These are phyloP conservation scores for Jordanella pulchra DNA, from an alignment of 2,797 vertebrate species.

Conservation along the genomic window DNA sequence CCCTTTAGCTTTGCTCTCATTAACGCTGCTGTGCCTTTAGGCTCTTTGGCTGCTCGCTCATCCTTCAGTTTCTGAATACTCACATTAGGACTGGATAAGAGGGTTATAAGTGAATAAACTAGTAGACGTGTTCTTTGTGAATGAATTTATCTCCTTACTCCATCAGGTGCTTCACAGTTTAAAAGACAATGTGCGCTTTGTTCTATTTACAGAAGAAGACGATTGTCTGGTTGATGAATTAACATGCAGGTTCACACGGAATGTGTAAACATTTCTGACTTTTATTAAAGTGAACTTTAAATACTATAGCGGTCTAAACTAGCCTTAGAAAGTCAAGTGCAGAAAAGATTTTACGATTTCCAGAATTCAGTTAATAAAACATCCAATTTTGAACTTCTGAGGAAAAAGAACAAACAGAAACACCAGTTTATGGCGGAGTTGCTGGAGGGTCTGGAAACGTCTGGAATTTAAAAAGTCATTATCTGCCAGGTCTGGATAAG, in stretches of 20 bases:
- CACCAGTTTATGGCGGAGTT: neutral
- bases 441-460: neutral
- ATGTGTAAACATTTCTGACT: too few species aligned
- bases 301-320: too few species aligned
- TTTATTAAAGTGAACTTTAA: too few species aligned
- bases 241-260: too few species aligned
- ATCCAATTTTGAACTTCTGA: neutral
- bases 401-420: neutral
- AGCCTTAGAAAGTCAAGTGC: too few species aligned
- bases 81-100: conserved; percentile 19
- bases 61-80: conserved; percentile 4
- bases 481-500: neutral
- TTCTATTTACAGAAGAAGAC: neutral
- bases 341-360: neutral
- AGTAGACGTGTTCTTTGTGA: neutral
- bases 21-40: conserved; percentile 17
- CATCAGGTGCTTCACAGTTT: neutral
- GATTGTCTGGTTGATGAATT: too few species aligned
- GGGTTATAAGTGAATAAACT: conserved; percentile 24
- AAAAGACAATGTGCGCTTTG: neutral
- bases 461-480: neutral
- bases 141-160: conserved; percentile 5
- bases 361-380: neutral
- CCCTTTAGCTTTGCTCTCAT: conserved; percentile 20
- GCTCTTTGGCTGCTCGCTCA: conserved; percentile 19